Evolutionary conservation across 2,797 vertebrate species (phyloP).

Genomic region (Ptychobarbus kaznakovi): DNA sequence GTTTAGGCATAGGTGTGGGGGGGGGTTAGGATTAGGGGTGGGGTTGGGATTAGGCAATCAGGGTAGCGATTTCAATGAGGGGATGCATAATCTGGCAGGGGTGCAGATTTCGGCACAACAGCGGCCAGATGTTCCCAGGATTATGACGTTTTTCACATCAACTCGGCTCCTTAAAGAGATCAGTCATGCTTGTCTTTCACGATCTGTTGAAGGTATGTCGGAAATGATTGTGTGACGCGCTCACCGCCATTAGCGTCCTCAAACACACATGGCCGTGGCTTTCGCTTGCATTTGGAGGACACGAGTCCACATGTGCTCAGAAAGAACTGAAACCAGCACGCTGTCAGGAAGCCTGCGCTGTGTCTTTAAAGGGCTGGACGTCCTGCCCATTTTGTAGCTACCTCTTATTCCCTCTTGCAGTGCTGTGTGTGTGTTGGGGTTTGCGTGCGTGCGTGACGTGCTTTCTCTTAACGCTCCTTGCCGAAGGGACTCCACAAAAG

Average conservation of each 20-base stretch:
- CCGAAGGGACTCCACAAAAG: slow-evolving; percentile 66
- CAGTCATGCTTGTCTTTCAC: slow-evolving; percentile 24
- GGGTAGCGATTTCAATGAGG: no score
- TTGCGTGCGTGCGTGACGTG: not conserved
- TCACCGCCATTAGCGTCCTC: slow-evolving; percentile 16
- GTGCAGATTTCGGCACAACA: no score
- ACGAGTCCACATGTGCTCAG: slow-evolving; percentile 55
- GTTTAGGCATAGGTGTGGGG: no score
- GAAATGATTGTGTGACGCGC: not conserved
- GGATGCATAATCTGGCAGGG: no score
- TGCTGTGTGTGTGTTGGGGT: slow-evolving; percentile 62
- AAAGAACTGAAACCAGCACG: slow-evolving; percentile 63
- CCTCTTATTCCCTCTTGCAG: slow-evolving; percentile 60
- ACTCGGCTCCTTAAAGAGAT: slow-evolving; percentile 39
- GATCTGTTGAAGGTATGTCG: slow-evolving; percentile 6
- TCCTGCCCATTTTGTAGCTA: slow-evolving; percentile 49
- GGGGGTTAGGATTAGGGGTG: no score
- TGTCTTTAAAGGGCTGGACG: slow-evolving; percentile 75
- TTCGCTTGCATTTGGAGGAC: slow-evolving; percentile 46
- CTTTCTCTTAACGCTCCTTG: slow-evolving; percentile 33
- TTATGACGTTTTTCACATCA: slow-evolving; percentile 48
- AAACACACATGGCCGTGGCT: not conserved
- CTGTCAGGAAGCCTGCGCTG: slow-evolving; percentile 61
- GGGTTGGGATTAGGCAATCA: no score
- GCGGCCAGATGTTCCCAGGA: slow-evolving; percentile 47